Base-by-base conservation (phyloP, 1,140 invertebrate genomes). In the Coelopa frigida region DNA sequence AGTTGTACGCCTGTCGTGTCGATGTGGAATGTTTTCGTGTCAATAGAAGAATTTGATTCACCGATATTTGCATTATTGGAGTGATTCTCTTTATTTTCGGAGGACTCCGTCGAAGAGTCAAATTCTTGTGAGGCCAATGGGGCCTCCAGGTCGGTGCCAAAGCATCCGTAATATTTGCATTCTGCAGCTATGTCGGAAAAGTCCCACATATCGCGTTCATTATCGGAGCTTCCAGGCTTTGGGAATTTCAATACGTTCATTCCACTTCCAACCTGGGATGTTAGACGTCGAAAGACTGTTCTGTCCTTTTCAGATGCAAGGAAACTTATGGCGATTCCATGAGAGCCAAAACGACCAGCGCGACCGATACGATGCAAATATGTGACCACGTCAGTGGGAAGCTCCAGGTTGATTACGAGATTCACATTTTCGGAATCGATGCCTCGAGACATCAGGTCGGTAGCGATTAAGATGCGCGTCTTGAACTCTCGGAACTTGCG, bases 291-390 rank as follows among this genome's bases (percentile, higher is more conserved):
- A 48, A 87, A 83, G 40, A 68, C 72, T 11, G 59, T 50, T 35
- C 77, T 42, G 59, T 86, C 83, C 36, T 75, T 70, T 17, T 75
- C 75, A 48, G 78, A 68, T 33, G 77, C 71, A 15, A 82, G 57
- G 42, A 88, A 75, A 51, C 76, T 83, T 20, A 90, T 78, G 18
- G 83, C 79, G 38, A 81, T 75, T 44, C 87, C 88, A 59, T 78
- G 75, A 14, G 85, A 82, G 2, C 89, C 89, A 74, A 83, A 98
- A 54, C 95, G 75, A 2, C 94, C 95, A 41, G 92, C 91, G 57
- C 94, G 78, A 5, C 95, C 95, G 61, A 96, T 93, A 64, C 95
- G 78, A 73, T 98, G 96, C 47, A 98, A 77, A 77, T 98, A 98
- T 3, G 89, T 95, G 44, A 88, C 82, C 55, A 78, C 75, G 61